Evolutionary conservation across 2,113 vertebrate genomes (phyloP).

Genomic region (Mustela lutreola): DNA sequence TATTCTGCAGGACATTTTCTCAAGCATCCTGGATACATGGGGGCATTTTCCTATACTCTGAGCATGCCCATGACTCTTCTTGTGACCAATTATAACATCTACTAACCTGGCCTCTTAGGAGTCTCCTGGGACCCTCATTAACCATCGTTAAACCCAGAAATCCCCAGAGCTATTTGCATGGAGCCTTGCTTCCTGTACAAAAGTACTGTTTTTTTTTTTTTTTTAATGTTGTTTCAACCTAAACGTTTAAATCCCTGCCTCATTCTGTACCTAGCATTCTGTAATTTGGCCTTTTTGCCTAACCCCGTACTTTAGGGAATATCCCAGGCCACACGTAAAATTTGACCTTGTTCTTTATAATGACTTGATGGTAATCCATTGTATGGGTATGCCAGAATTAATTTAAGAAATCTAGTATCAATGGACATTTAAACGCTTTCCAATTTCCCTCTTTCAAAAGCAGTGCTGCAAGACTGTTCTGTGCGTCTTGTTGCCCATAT

Average conservation of each 20-base stretch:
- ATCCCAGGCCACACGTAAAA: background rate
- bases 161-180: background rate
- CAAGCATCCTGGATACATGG: background rate
- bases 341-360: background rate
- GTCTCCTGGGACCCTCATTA: background rate
- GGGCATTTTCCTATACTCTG: background rate
- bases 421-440: background rate
- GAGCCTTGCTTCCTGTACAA: background rate
- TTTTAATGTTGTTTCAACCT: background rate
- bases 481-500: background rate
- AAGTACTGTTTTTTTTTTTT: background rate
- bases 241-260: background rate
- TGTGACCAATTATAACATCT: background rate
- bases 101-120: background rate
- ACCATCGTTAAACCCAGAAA: background rate
- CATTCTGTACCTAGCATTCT: background rate
- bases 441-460: background rate
- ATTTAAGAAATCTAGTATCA: background rate
- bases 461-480: background rate
- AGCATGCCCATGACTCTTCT: background rate
- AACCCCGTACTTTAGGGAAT: background rate
- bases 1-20: background rate
- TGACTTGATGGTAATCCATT: background rate
- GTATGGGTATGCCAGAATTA: background rate
- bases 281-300: background rate